Base-by-base conservation (phyloP, 2,113 vertebrate species). In the Pterocles burchelli region DNA sequence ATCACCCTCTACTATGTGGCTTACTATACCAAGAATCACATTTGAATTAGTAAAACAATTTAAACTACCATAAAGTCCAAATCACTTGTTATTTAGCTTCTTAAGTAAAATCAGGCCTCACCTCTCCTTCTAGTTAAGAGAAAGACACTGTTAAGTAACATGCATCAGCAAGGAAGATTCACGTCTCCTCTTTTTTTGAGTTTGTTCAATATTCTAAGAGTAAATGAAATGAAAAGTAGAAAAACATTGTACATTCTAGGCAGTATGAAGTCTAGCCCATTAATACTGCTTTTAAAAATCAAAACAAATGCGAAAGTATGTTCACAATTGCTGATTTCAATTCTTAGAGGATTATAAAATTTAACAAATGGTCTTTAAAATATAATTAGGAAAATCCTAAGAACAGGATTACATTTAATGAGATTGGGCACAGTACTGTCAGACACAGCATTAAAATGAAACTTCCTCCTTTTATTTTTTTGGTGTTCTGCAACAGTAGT, bases 311-410 rank as follows among this genome's bases (percentile, higher is more conserved):
- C 22, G 34, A 67, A 84, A 88, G 70, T 59, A 83, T 14, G 33
- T 63, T 80, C 52, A 91, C 63, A 91, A 87, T 20, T 61, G 26
- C 31, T 49, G 22, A 80, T 93, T 89, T 73, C 34, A 83, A 14
- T 70, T 88, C 49, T 88, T 80, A 80, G 17, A 91, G 67, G 38
- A 55, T 3, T 77, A 29, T 38, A 66, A 85, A 88, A 81, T 71
- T 71, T 88, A 84, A 90, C 33, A 80, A 94, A 70, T 8, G 7
- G 36, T 90, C 51, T 94, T 96, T 71, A 93, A 95, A 93, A 86
- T 8, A 4, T 36, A 86, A 74, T 91, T 90, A 92, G 38, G 29
- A 77, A 94, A 93, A 85, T 74, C 85, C 72, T 67, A 89, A 96
- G 51, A 93, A 67, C 20, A 91, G 71, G 74, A 90, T 88, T 77